Percentiles rank a stretch among this genome's conserved stretches.
Evolutionary conservation across 2,888 invertebrate genomes (phyloP).

Genomic region (Baccha elongata): DNA sequence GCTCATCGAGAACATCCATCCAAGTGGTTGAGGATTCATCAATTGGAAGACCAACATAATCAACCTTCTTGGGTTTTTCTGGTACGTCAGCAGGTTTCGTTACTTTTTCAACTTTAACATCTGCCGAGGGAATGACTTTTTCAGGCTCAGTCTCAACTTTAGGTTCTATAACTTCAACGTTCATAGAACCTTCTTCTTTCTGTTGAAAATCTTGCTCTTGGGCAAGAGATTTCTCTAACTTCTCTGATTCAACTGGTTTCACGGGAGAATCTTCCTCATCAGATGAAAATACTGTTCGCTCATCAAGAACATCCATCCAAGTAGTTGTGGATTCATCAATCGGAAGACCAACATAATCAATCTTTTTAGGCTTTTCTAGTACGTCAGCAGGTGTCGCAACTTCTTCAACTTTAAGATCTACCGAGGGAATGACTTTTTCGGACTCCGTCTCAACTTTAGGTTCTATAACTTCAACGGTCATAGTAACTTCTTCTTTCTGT

Average conservation of each 20-base stretch:
- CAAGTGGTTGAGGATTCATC: constrained; percentile 77
- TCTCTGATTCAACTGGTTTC: constrained; percentile 73
- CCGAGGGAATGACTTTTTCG: no score
- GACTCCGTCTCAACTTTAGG: no score
- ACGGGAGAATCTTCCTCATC: constrained; percentile 72
- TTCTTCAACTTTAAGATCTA: constrained; percentile 75
- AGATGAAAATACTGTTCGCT: constrained; percentile 60
- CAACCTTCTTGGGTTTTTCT: constrained; percentile 21
- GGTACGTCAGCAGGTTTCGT: background rate
- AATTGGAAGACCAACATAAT: constrained; percentile 76
- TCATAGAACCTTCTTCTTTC: constrained; percentile 72
- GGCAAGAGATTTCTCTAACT: constrained; percentile 69
- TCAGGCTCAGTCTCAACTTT: background rate
- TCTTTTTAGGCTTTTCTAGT: constrained; percentile 10
- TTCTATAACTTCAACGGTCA: no score
- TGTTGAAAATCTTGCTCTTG: background rate
- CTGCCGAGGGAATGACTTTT: background rate
- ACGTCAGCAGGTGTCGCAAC: constrained; percentile 72
- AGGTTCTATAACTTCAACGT: background rate
- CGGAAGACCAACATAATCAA: constrained; percentile 72
- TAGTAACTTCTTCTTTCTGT: no score
- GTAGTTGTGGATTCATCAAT: constrained; percentile 75
- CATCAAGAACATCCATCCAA: constrained; percentile 76
- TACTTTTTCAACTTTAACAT: background rate
- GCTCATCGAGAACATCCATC: constrained; percentile 79